Percentiles rank a stretch among this genome's conserved stretches.
phyloP scores from a whole-genome alignment of 2,113 vertebrate species.

The Chaetops frenatus region DNA sequence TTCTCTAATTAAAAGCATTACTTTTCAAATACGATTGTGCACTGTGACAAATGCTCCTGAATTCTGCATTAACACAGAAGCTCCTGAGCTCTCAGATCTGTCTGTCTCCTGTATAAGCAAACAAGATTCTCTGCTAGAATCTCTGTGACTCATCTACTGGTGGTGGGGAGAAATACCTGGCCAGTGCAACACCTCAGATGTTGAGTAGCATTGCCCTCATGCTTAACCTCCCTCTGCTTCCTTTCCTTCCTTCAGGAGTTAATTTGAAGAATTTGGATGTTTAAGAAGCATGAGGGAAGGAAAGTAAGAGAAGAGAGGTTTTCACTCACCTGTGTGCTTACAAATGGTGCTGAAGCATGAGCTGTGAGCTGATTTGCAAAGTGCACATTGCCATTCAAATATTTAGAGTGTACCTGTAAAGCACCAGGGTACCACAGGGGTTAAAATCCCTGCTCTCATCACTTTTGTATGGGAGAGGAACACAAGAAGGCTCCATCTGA shows the following conservation, averaged over 20 bases:
- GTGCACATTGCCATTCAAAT: background rate
- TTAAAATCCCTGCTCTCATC: background rate
- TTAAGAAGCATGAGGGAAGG: background rate
- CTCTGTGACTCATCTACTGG: background rate
- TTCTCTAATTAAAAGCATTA: slow-evolving; percentile 20
- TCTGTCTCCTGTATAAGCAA: background rate
- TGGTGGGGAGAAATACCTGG: background rate
- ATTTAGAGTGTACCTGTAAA: background rate
- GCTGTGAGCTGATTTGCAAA: background rate
- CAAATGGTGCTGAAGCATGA: background rate
- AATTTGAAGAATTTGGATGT: background rate
- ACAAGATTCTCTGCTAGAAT: background rate
- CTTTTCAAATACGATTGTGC: background rate
- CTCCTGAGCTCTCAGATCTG: background rate
- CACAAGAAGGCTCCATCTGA: background rate
- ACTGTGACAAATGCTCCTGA: background rate
- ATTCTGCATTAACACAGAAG: background rate
- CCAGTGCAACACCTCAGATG: accelerated
- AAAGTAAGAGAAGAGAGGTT: background rate
- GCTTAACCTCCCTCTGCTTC: background rate
- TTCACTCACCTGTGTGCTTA: background rate
- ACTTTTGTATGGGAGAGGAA: background rate
- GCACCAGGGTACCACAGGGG: background rate
- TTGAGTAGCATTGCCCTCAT: background rate
- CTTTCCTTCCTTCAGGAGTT: background rate